Conservation (phyloP, 1,140 invertebrate genomes). For the Pogonomyrmex barbatus region DNA sequence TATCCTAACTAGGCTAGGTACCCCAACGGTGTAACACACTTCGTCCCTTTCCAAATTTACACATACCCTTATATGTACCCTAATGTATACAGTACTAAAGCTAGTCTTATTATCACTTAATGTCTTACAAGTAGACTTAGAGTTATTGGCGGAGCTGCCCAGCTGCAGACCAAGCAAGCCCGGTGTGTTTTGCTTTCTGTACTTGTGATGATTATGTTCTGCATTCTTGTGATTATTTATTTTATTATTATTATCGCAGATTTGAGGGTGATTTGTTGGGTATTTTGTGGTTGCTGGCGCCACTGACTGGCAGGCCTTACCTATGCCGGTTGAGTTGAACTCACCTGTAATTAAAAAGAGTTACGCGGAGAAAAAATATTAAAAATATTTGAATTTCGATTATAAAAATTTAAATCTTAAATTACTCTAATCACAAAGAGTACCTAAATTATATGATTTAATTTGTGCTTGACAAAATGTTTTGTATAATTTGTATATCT, state of each 20-base stretch:
- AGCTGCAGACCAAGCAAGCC: constrained; percentile 83
- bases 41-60: constrained; percentile 81
- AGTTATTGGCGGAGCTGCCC: constrained; percentile 85
- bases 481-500: constrained; percentile 4
- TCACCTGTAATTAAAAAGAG: constrained; percentile 81
- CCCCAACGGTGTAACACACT: constrained; percentile 82
- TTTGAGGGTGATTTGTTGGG: constrained; percentile 85
- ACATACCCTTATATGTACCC: constrained; percentile 85
- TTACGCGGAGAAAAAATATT: no score
- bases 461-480: background rate
- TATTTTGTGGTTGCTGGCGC: constrained; percentile 85
- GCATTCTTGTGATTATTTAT: constrained; percentile 85
- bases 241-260: constrained; percentile 85
- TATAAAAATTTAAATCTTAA: no score
- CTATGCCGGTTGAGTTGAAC: constrained; percentile 84
- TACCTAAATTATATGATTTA: background rate
- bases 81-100: constrained; percentile 86
- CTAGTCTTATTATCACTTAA: constrained; percentile 87
- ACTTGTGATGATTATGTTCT: constrained; percentile 87
- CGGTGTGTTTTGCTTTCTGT: constrained; percentile 85
- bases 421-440: background rate
- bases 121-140: constrained; percentile 87
- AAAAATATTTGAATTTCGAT: no score
- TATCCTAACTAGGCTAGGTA: constrained; percentile 87
- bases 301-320: constrained; percentile 85